Evolutionary conservation across 2,113 vertebrate species (phyloP), one percentile per base, ranked within the genome.

Genomic region (Pyxicephalus adspersus): DNA sequence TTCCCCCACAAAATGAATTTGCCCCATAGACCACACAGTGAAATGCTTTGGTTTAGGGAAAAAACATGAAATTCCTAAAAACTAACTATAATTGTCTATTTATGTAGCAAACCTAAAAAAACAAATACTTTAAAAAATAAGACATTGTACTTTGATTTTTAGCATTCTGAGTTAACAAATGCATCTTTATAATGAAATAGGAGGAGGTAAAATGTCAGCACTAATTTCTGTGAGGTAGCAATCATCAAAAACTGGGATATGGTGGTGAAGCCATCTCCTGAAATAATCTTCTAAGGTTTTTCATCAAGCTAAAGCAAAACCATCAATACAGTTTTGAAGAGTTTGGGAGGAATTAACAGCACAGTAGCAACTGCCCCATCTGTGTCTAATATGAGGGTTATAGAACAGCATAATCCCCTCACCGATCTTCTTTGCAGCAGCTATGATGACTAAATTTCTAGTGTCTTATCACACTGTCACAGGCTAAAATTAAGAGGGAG

Each of bases 381-480:
- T 93, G 88, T 95, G 94, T 95, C 94, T 95, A 96, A 96, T 98
- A 94, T 93, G 93, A 95, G 94, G 95, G 96, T 96, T 95, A 94
- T 94, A 92, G 92, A 95, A 95, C 93, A 94, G 93, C 95, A 91
- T 97, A 98, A 98, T 98, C 95, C 95, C 93, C 92, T 92, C 92
- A 89, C 94, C 95, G 93, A 96, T 94, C 95, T 92, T 89, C 91
- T 74, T 95, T 95, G 84, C 92, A 88, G 89, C 77, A 88, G 94
- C 95, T 92, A 92, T 95, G 96, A 97, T 95, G 95, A 96, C 95
- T 98, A 96, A 94, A 97, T 96, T 95, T 95, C 94, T 94, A 96
- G 94, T 96, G 95, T 97, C 96, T 97, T 98, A 98, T 99, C 95
- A 94, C 95, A 96, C 93, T 92, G 94, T 96, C 93, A 90, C 95